Percentiles rank a stretch among this genome's conserved stretches.
Evolutionary conservation across 2,113 vertebrate genomes (phyloP).

Genomic region (Brienomyrus longianalis): DNA sequence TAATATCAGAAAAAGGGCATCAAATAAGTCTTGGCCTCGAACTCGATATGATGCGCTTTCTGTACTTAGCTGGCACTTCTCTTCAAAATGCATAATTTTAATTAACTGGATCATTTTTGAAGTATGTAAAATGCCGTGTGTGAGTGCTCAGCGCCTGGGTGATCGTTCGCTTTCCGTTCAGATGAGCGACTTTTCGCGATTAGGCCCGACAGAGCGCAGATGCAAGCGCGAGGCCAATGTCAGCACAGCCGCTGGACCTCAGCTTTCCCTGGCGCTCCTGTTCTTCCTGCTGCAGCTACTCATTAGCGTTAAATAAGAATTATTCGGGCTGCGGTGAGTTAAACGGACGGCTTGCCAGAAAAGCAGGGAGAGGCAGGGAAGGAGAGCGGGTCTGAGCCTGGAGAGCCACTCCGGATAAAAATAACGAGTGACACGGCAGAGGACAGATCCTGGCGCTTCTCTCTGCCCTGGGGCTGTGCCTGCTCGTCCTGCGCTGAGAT

Average conservation of each 20-base stretch:
- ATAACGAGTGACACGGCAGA: conserved; percentile 73
- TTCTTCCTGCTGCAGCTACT: conserved; percentile 4
- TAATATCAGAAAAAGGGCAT: not conserved
- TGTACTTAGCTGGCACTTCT: not conserved
- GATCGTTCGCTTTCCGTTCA: not conserved
- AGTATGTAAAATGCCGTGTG: not conserved
- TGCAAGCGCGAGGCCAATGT: not conserved
- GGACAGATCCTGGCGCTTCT: conserved; percentile 64
- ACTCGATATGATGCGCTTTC: not conserved
- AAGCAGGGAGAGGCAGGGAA: not conserved
- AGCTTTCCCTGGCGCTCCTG: not conserved
- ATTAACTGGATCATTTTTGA: not conserved
- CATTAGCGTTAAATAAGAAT: conserved; percentile 38
- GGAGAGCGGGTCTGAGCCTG: conserved; percentile 46
- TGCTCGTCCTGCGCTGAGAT: conserved; percentile 45
- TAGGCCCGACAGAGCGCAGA: not conserved
- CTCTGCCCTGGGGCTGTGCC: conserved; percentile 60
- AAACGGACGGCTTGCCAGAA: conserved; percentile 36
- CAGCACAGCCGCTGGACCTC: not conserved
- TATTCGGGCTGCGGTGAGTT: conserved; percentile 34
- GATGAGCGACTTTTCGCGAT: not conserved
- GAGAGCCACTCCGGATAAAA: conserved; percentile 70
- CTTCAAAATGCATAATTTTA: not conserved
- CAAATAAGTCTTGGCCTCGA: not conserved
- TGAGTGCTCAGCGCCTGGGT: not conserved